Evolutionary conservation across 2,113 vertebrate genomes (phyloP).

Genomic region (Trogon surrucura): DNA sequence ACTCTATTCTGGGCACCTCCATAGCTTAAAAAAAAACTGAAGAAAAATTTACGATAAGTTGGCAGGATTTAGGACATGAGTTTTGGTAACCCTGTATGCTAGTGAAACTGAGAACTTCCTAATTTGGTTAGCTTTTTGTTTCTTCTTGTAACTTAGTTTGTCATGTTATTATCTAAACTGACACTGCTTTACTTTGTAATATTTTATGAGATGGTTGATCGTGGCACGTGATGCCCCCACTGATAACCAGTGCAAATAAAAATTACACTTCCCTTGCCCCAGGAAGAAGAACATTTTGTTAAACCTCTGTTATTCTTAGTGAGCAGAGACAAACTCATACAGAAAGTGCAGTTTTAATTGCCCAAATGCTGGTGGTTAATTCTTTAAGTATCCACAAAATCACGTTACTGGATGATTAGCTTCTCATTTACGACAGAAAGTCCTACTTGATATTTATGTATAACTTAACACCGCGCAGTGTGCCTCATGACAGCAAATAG

Average conservation of each 20-base stretch:
- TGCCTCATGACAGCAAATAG: not conserved
- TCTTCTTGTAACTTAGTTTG: slow-evolving; percentile 4
- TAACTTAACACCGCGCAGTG: not conserved
- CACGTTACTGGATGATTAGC: slow-evolving; percentile 2
- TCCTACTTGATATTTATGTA: not conserved
- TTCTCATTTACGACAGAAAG: slow-evolving; percentile 5
- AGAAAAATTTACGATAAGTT: not conserved
- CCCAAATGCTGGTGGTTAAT: not conserved
- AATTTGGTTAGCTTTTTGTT: not conserved
- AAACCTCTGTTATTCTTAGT: slow-evolving; percentile 8
- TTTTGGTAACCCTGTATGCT: not conserved
- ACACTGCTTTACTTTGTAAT: not conserved
- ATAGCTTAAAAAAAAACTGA: not conserved
- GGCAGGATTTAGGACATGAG: not conserved
- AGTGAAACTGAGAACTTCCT: not conserved
- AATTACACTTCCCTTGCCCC: slow-evolving; percentile 18
- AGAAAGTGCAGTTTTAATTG: slow-evolving; percentile 13
- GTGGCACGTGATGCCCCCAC: not conserved
- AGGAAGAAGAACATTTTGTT: slow-evolving; percentile 39
- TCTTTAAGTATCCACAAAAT: slow-evolving; percentile 30
- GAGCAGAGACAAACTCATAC: slow-evolving; percentile 1
- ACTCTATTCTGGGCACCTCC: not conserved
- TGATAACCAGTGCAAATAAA: slow-evolving; percentile 15
- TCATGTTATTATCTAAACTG: slow-evolving; percentile 20
- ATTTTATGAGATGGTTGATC: slow-evolving; percentile 14